Evolutionary conservation across 2,888 invertebrate genomes (phyloP), one percentile per base, ranked within the genome.

Genomic region (Agrochola lychnidis): DNA sequence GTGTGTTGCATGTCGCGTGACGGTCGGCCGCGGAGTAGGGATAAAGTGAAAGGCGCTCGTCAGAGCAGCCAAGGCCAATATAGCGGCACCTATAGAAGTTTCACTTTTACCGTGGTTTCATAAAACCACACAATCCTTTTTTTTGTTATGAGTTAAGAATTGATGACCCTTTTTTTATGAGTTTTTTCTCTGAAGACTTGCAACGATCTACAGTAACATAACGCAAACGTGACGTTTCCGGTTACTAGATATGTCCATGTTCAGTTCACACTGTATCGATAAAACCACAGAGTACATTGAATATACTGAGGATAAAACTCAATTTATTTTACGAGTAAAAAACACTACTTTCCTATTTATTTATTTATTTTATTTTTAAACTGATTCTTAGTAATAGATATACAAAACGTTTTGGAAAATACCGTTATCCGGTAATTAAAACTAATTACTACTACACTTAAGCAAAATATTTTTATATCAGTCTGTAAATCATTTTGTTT

Each of bases 231-330:
- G 59, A 80, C 73, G 16, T 61, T 45, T 9, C 36, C 4, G 1
- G 25, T 30, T 25, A 70, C 30, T 73, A 80, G 73, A 45, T 51
- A 80, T 68, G 36, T n/a, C 4, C 6, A 61, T n/a, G 6, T 68
- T 68, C 36, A 10, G 30, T n/a, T n/a, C n/a, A n/a, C n/a, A n/a
- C n/a, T n/a, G n/a, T n/a, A n/a, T n/a, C n/a, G n/a, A n/a, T n/a
- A n/a, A n/a, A n/a, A n/a, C n/a, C n/a, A n/a, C n/a, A n/a, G n/a
- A n/a, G n/a, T n/a, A n/a, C n/a, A n/a, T n/a, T n/a, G n/a, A n/a
- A n/a, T n/a, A n/a, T n/a, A n/a, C n/a, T n/a, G n/a, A n/a, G n/a
- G 67, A 16, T n/a, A 9, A 4, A 5, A 30, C 48, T 48, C 7
- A 22, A 25, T 16, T 30, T 30, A 30, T 7, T 7, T 45, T 30